These are phyloP conservation scores for Lomographa bimaculata DNA, from an alignment of 2,888 invertebrate species.

Conservation along the genomic window DNA sequence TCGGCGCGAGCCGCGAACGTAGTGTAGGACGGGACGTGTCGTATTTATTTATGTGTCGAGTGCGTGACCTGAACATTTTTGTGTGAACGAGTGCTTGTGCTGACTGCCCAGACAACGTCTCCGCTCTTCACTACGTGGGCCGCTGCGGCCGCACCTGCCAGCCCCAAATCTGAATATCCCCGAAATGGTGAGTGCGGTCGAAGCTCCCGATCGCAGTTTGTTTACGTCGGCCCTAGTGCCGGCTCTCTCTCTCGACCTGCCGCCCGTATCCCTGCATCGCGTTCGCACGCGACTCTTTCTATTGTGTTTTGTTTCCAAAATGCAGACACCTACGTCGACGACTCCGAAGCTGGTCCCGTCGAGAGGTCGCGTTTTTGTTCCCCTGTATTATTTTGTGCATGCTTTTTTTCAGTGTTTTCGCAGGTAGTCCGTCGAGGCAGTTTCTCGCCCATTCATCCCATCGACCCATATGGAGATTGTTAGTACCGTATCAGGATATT, in stretches of 20 bases:
- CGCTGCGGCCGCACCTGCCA: conserved; percentile 56
- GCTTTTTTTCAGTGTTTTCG: conserved; percentile 73
- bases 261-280: conserved; percentile 76
- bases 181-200: conserved; percentile 83
- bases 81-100: conserved; percentile 69
- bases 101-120: conserved; percentile 61
- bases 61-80: conserved; percentile 63
- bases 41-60: conserved; percentile 60
- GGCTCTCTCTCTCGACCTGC: conserved; percentile 77
- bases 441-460: conserved; percentile 52
- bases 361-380: conserved; percentile 73
- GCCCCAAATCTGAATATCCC: conserved; percentile 64
- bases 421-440: conserved; percentile 65
- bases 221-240: conserved; percentile 78
- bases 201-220: conserved; percentile 78
- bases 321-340: conserved; percentile 78
- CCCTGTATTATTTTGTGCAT: conserved; percentile 62
- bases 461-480: conserved; percentile 27
- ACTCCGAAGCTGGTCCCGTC: conserved; percentile 65
- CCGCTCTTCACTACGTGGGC: conserved; percentile 77
- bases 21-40: conserved; percentile 81
- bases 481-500: conserved; percentile 27
- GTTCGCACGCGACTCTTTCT: conserved; percentile 76
- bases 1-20: conserved; percentile 79
- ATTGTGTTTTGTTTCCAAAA: conserved; percentile 83